Evolutionary conservation across 2,113 vertebrate genomes (phyloP).

Genomic region (Artemisiospiza belli): DNA sequence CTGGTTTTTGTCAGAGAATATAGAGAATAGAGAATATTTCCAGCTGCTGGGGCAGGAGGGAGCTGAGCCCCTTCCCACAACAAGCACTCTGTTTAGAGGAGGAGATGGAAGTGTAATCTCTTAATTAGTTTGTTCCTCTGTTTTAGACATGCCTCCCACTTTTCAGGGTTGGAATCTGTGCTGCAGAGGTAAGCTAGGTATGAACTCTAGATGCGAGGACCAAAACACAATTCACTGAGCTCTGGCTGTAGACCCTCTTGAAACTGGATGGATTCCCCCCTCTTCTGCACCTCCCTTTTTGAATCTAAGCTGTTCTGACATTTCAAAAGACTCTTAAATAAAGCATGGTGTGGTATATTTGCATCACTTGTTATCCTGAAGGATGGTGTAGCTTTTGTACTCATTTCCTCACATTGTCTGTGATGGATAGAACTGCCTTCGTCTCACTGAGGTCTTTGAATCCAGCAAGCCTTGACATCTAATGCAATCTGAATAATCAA

Average conservation of each 20-base stretch:
- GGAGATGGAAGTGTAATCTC: neutral
- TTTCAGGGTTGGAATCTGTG: neutral
- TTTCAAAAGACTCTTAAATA: neutral
- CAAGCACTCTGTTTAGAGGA: neutral
- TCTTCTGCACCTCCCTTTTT: neutral
- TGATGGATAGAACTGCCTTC: constrained; percentile 29
- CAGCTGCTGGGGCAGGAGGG: neutral
- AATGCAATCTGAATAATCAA: constrained; percentile 57
- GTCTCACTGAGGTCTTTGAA: constrained; percentile 26
- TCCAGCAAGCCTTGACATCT: constrained; percentile 44
- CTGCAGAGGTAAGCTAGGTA: neutral
- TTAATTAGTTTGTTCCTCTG: neutral
- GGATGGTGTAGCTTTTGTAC: neutral
- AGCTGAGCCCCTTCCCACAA: neutral
- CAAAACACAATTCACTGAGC: neutral
- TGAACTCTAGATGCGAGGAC: neutral
- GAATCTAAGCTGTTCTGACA: neutral
- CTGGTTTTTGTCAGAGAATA: neutral
- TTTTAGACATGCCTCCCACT: neutral
- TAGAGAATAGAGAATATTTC: neutral
- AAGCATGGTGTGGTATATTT: neutral
- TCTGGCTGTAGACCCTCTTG: neutral
- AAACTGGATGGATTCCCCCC: neutral
- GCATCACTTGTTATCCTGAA: neutral
- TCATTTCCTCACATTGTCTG: neutral